Conservation (phyloP, 2,113 vertebrate genomes). For the Daphoenositta chrysoptera region DNA sequence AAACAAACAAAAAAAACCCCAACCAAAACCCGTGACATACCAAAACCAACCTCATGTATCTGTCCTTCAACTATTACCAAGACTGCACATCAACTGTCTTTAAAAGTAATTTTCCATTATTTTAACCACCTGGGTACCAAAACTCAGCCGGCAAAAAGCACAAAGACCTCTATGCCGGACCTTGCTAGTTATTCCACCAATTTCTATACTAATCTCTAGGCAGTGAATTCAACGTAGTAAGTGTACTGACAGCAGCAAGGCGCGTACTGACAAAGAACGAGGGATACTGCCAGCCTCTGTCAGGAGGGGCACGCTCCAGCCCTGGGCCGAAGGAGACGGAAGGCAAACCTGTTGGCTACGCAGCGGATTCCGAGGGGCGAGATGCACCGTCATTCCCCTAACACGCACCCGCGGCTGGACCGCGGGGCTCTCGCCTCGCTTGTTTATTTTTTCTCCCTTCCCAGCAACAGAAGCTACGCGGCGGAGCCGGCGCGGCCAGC, state of each 20-base stretch:
- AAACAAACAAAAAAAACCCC: neutral
- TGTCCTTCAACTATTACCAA: neutral
- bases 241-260: neutral
- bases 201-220: neutral
- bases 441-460: neutral
- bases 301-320: neutral
- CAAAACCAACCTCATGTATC: neutral
- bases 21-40: neutral
- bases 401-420: neutral
- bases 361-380: neutral
- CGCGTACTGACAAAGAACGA: neutral
- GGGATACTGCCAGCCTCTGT: neutral
- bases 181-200: neutral
- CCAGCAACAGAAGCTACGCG: neutral
- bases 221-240: neutral
- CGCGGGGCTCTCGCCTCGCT: neutral
- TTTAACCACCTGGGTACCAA: neutral
- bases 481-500: neutral
- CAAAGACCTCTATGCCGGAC: neutral
- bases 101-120: neutral
- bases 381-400: slow-evolving; percentile 49
- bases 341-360: slow-evolving; percentile 44
- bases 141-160: neutral
- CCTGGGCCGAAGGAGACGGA: neutral
- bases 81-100: neutral